phyloP scores from a whole-genome alignment of 2,888 invertebrate genomes.

The Chromoteleia sp. region DNA sequence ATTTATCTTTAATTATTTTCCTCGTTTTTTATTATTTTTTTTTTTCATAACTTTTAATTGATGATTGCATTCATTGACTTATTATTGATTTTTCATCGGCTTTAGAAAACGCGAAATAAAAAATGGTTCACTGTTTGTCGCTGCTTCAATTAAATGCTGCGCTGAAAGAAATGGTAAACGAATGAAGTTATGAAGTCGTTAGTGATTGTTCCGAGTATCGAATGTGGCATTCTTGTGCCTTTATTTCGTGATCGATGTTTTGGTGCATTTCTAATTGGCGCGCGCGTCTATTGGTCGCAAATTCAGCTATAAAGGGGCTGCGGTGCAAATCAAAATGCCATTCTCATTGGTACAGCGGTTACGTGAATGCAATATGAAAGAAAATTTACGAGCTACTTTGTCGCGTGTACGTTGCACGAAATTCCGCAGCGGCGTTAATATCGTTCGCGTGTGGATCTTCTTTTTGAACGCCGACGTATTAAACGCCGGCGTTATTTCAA shows the following conservation, averaged over 20 bases:
- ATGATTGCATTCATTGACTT: too few relatives aligned
- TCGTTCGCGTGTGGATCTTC: neutral
- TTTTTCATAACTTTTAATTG: too few relatives aligned
- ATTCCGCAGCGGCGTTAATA: slow-evolving; percentile 6
- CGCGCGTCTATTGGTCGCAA: neutral
- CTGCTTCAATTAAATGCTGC: slow-evolving; percentile 13
- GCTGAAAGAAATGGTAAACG: neutral
- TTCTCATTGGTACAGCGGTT: slow-evolving; percentile 35
- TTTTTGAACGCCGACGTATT: slow-evolving; percentile 9
- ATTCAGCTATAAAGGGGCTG: neutral
- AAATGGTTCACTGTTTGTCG: slow-evolving; percentile 24
- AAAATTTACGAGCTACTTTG: slow-evolving; percentile 45
- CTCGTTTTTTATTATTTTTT: slow-evolving; percentile 5
- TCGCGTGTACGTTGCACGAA: slow-evolving; percentile 6
- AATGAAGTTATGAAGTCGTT: slow-evolving; percentile 19
- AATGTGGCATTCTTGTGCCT: neutral
- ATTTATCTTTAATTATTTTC: too few relatives aligned
- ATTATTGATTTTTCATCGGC: too few relatives aligned
- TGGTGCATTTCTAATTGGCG: slow-evolving; percentile 26
- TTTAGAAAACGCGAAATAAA: slow-evolving; percentile 11
- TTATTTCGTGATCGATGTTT: slow-evolving; percentile 8
- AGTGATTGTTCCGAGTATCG: neutral
- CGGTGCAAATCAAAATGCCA: slow-evolving; percentile 56
- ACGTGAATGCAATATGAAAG: slow-evolving; percentile 4
- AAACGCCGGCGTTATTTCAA: slow-evolving; percentile 7